A percentile compares a stretch with the other conserved stretches of the same genome.
These are phyloP conservation scores for Cottus gobio DNA, from an alignment of 2,113 vertebrate species.

Conservation along the genomic window DNA sequence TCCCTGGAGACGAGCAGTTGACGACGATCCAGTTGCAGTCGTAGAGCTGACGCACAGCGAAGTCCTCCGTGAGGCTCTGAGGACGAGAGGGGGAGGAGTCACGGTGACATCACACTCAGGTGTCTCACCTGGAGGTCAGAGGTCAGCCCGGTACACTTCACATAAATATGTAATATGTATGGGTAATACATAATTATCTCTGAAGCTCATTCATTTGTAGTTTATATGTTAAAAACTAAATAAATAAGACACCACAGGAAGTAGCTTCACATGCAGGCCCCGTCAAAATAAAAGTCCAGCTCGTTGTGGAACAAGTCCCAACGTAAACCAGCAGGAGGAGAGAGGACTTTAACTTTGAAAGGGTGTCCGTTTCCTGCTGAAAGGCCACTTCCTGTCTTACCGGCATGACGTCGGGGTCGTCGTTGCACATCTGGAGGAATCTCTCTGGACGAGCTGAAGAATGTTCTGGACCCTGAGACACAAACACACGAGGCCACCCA, in stretches of 20 bases:
- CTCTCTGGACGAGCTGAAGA: conserved; percentile 96
- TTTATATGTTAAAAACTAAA: background rate
- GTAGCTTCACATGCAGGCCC: no score
- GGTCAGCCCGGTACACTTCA: background rate
- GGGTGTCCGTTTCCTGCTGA: background rate
- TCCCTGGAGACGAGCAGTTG: conserved; percentile 93
- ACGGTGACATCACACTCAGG: no score
- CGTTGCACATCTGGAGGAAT: conserved; percentile 99
- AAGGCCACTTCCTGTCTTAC: conserved; percentile 67
- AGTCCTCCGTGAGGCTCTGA: conserved; percentile 88
- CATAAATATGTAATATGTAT: no score
- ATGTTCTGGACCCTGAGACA: conserved; percentile 92
- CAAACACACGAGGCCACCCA: background rate
- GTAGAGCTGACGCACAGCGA: conserved; percentile 92
- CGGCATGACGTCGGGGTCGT: conserved; percentile 93
- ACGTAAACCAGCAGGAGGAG: background rate
- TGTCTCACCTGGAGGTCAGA: background rate
- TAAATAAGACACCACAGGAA: background rate
- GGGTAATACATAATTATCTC: no score
- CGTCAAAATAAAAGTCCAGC: no score
- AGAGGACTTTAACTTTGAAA: background rate
- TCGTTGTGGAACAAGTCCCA: no score
- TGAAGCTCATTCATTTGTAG: no score
- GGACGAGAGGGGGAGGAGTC: background rate
- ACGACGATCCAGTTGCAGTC: conserved; percentile 99